A percentile compares a stretch with the other conserved stretches of the same genome.
Conservation (phyloP, 2,888 invertebrate species). For the Actias luna region DNA sequence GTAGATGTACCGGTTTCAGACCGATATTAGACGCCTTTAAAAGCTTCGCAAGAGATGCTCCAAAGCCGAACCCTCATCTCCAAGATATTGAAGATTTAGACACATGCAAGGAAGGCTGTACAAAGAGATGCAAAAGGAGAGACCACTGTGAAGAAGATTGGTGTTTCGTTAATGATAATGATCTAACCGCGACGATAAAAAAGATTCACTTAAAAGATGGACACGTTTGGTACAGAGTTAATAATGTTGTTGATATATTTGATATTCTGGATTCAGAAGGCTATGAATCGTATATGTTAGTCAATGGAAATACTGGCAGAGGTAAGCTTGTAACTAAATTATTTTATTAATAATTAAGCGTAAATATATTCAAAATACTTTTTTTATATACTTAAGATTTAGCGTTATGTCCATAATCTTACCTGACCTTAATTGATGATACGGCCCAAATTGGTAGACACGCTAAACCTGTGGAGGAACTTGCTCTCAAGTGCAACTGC, state of each 20-base stretch:
- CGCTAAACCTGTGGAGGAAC: no score
- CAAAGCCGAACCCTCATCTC: constrained; percentile 43
- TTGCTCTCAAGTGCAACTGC: no score
- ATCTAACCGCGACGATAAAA: constrained; percentile 35
- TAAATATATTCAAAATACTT: neutral
- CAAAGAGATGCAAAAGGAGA: constrained; percentile 52
- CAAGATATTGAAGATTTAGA: constrained; percentile 68
- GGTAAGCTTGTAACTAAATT: constrained; percentile 57
- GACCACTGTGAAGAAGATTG: constrained; percentile 55
- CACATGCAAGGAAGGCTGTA: constrained; percentile 37
- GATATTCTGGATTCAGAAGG: constrained; percentile 58
- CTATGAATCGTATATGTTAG: constrained; percentile 79
- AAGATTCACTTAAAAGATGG: constrained; percentile 55
- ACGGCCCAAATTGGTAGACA: no score
- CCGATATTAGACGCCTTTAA: constrained; percentile 90
- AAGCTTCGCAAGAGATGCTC: constrained; percentile 84
- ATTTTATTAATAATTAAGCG: neutral
- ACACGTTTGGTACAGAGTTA: constrained; percentile 78
- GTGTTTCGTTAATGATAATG: constrained; percentile 50
- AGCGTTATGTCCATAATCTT: no score
- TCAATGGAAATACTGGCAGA: constrained; percentile 88
- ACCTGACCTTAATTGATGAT: no score
- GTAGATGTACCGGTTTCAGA: constrained; percentile 90
- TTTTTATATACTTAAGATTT: no score
- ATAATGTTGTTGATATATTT: constrained; percentile 74